Percentiles rank a stretch among this genome's conserved stretches.
Evolutionary conservation across 2,888 invertebrate species (phyloP).

Genomic region (Drosophila prolongata): DNA sequence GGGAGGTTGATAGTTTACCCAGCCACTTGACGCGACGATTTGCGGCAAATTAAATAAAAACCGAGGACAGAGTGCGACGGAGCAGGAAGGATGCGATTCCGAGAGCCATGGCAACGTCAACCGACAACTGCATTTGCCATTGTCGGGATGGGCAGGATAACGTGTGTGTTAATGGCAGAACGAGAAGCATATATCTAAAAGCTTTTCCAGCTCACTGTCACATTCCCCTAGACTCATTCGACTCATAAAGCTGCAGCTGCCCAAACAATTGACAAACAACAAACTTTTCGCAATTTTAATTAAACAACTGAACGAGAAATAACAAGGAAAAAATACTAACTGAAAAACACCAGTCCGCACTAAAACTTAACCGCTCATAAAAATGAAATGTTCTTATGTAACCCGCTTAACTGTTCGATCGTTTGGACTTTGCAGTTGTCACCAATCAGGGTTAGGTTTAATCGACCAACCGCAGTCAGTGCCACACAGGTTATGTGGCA

Average conservation of each 20-base stretch:
- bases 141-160: slow-evolving; percentile 42
- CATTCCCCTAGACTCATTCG: background rate
- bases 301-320: slow-evolving; percentile 3
- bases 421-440: slow-evolving; percentile 14
- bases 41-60: slow-evolving; percentile 62
- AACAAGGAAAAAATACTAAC: background rate
- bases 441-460: slow-evolving; percentile 29
- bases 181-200: slow-evolving; percentile 37
- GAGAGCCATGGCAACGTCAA: slow-evolving; percentile 12
- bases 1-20: slow-evolving; percentile 14
- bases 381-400: slow-evolving; percentile 19
- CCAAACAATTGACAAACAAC: slow-evolving; percentile 15
- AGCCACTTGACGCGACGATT: slow-evolving; percentile 59
- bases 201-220: slow-evolving; percentile 37
- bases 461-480: slow-evolving; percentile 24
- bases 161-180: slow-evolving; percentile 22
- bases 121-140: slow-evolving; percentile 30
- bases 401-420: slow-evolving; percentile 9
- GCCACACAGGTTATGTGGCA: background rate
- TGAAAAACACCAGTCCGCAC: background rate
- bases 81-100: slow-evolving; percentile 23
- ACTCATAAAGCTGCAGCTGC: slow-evolving; percentile 9
- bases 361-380: slow-evolving; percentile 1
- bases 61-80: slow-evolving; percentile 6
- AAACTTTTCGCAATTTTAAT: slow-evolving; percentile 29